These are phyloP conservation scores for Chondrosia reniformis DNA, from an alignment of 37 sponge, comb jelly and placozoan genomes.

Conservation along the genomic window DNA sequence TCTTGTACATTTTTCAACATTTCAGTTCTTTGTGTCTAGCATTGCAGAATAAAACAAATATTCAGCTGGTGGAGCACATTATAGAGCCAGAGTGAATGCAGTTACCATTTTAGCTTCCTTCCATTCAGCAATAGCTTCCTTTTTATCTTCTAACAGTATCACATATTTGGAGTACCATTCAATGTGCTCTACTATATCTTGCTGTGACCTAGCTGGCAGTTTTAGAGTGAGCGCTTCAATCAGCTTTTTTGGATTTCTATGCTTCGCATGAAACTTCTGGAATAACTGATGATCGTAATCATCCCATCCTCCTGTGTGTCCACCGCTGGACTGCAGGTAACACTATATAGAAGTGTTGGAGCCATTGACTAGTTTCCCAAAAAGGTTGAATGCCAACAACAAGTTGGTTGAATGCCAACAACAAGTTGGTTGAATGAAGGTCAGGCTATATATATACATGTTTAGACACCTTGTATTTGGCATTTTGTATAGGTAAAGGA, in stretches of 20 bases:
- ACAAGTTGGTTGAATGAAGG: too few relatives aligned
- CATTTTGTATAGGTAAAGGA: too few relatives aligned
- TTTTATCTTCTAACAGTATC: constrained; percentile 63
- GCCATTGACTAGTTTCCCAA: too few relatives aligned
- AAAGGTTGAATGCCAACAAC: too few relatives aligned
- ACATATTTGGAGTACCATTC: constrained; percentile 77
- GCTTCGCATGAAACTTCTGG: constrained; percentile 31
- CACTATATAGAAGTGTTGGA: constrained; percentile 15
- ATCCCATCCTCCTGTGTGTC: constrained; percentile 88
- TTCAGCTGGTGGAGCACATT: too few relatives aligned
- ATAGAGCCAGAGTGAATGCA: too few relatives aligned
- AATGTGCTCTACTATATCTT: constrained; percentile 62
- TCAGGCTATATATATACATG: too few relatives aligned
- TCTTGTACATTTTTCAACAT: too few relatives aligned
- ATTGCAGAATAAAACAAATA: too few relatives aligned
- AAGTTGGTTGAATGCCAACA: constrained; percentile 1
- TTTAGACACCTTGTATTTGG: too few relatives aligned
- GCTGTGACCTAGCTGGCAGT: constrained; percentile 61
- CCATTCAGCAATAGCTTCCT: constrained; percentile 79
- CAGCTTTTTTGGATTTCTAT: constrained; percentile 20
- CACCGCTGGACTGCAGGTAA: constrained; percentile 77
- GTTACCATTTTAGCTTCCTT: constrained; percentile 52
- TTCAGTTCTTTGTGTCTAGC: too few relatives aligned
- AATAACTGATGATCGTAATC: constrained; percentile 83
- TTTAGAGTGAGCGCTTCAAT: constrained; percentile 39